These are phyloP conservation scores for Poicephalus meyeri DNA, from an alignment of 2,113 vertebrate species.

Conservation along the genomic window DNA sequence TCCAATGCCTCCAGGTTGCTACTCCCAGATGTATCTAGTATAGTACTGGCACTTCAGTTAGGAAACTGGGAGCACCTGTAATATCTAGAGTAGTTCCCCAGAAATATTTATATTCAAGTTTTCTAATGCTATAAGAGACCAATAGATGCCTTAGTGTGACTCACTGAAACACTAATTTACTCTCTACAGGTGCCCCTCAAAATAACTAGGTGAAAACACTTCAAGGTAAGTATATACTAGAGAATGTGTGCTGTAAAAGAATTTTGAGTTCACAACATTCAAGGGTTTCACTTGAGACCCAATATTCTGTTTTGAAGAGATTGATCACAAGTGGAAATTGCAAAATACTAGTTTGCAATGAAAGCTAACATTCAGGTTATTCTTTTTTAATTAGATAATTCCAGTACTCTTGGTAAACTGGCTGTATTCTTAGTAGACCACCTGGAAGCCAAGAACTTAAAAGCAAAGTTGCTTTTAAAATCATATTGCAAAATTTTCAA, in stretches of 20 bases:
- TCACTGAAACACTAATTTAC: background rate
- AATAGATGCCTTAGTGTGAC: background rate
- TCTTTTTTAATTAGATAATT: background rate
- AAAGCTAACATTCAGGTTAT: background rate
- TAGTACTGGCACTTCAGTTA: background rate
- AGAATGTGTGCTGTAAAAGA: background rate
- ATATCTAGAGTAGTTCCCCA: background rate
- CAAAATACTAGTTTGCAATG: background rate
- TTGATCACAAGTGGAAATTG: background rate
- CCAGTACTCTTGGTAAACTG: background rate
- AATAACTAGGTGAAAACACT: background rate
- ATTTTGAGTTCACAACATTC: background rate
- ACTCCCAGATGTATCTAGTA: background rate
- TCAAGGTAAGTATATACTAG: background rate
- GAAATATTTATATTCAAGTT: background rate
- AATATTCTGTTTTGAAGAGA: background rate
- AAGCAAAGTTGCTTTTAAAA: background rate
- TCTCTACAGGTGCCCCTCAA: accelerated
- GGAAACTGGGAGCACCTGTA: background rate
- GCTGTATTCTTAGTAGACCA: background rate
- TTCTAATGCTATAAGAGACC: background rate
- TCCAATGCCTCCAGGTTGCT: background rate
- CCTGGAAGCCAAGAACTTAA: background rate
- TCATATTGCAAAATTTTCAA: background rate
- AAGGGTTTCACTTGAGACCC: background rate